phyloP scores from a whole-genome alignment of 2,797 vertebrate species.

The Chloroceryle inda region DNA sequence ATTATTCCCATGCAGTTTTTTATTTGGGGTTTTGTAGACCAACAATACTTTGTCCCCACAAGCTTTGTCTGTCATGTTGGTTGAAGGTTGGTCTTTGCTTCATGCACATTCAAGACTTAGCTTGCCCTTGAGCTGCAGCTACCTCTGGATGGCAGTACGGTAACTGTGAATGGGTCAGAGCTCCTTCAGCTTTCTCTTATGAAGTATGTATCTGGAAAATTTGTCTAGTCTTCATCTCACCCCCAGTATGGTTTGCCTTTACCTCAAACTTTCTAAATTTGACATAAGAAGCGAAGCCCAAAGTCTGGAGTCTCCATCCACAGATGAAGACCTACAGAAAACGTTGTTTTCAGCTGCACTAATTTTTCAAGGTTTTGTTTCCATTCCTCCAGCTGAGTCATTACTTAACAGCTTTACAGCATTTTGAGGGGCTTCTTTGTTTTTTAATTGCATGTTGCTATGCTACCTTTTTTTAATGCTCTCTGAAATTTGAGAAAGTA shows the following conservation, averaged over 20 bases:
- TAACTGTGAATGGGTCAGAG: neutral
- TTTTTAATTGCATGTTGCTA: neutral
- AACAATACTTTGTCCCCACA: neutral
- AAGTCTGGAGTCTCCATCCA: neutral
- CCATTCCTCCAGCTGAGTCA: neutral
- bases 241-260: neutral
- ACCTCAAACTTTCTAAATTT: neutral
- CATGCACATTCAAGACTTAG: neutral
- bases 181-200: neutral
- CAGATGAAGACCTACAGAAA: neutral
- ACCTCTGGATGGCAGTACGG: constrained; percentile 30
- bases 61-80: neutral
- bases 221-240: neutral
- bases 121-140: neutral
- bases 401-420: neutral
- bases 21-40: neutral
- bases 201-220: neutral
- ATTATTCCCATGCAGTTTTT: neutral
- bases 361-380: neutral
- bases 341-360: neutral
- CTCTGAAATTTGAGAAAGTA: neutral
- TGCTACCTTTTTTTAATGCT: neutral
- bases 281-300: neutral
- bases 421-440: neutral
- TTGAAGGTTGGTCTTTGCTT: neutral